A percentile compares a stretch with the other conserved stretches of the same genome.
phyloP scores from a whole-genome alignment of 2,888 invertebrate genomes.

The Willowsia nigromaculata region DNA sequence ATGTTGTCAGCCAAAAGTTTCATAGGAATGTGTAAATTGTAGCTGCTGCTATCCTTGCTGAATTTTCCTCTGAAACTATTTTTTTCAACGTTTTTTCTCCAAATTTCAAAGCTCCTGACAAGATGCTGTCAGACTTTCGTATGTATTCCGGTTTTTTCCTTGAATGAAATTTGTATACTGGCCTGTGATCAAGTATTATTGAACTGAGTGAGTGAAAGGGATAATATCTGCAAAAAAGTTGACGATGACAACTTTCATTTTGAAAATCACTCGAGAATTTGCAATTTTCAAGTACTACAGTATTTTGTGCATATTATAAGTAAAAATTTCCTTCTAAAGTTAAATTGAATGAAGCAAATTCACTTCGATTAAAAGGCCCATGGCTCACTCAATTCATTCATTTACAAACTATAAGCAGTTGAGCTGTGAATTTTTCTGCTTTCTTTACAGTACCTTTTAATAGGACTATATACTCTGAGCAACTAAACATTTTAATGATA shows the following conservation, averaged over 20 bases:
- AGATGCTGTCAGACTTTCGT: neutral
- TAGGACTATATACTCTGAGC: neutral
- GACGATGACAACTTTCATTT: neutral
- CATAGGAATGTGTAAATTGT: neutral
- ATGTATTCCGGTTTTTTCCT: neutral
- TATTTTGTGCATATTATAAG: neutral
- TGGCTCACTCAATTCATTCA: neutral
- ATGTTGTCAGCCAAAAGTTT: neutral
- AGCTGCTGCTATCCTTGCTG: neutral
- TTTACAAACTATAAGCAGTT: neutral
- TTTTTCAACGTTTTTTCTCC: neutral
- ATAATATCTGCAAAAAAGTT: neutral
- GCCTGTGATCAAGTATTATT: slow-evolving; percentile 15
- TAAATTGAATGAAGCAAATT: neutral
- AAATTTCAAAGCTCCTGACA: neutral
- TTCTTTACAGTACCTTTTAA: neutral
- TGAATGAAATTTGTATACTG: neutral
- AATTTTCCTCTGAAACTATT: neutral
- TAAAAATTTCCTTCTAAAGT: neutral
- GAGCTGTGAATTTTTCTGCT: neutral
- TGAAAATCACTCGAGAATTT: neutral
- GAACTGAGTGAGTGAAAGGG: neutral
- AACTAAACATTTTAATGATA: no score
- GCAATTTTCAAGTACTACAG: neutral
- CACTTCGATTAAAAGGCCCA: neutral